Conservation (phyloP, 2,113 vertebrate species). For the Otocyon megalotis region DNA sequence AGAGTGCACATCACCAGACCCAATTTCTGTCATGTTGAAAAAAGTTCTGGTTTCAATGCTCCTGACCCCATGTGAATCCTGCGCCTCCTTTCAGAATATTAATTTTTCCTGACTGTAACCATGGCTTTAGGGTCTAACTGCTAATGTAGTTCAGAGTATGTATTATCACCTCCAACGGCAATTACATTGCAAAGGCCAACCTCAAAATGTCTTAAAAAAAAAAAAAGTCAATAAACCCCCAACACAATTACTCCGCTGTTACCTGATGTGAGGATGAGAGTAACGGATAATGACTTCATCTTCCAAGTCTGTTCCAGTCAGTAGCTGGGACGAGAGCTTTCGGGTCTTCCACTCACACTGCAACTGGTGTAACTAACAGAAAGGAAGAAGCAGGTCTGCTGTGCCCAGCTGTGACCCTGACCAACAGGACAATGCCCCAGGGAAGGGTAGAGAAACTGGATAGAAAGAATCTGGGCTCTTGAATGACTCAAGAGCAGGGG, state of each 20-base stretch:
- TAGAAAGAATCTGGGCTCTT: not conserved
- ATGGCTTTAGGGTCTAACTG: not conserved
- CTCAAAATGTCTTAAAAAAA: not conserved
- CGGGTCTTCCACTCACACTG: constrained; percentile 94
- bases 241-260: constrained; percentile 19
- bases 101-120: not conserved
- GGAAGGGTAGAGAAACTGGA: not conserved
- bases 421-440: not conserved
- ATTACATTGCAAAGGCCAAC: not conserved
- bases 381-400: constrained; percentile 11
- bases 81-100: not conserved
- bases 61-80: not conserved
- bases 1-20: not conserved
- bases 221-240: not conserved
- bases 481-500: not conserved
- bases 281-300: constrained; percentile 89
- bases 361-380: constrained; percentile 90
- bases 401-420: not conserved
- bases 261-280: constrained; percentile 95
- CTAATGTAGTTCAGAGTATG: not conserved
- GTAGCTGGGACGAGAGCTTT: constrained; percentile 91
- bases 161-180: not conserved
- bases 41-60: not conserved
- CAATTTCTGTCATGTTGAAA: not conserved
- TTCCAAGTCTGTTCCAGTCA: constrained; percentile 92